Evolutionary conservation across 2,113 vertebrate species (phyloP), one percentile per base, ranked within the genome.

Genomic region (Labrus mixtus): DNA sequence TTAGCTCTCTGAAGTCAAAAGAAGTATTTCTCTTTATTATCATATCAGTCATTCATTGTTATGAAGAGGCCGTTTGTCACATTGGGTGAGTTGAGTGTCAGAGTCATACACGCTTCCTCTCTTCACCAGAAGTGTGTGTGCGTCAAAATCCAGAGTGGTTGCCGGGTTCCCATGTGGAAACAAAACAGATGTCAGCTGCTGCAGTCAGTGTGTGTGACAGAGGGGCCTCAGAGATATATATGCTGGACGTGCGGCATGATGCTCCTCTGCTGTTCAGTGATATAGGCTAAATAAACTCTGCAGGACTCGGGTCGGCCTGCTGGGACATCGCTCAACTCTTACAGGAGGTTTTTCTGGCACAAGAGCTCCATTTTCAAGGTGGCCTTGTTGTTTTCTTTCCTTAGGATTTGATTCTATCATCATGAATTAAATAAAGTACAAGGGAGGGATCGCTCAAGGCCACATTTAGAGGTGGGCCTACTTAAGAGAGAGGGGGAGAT

Each of bases 261-360:
- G 82, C 85, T 76, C 79, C 73, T 90, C 86, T 86, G 88, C 91
- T 91, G 91, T 88, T 84, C 79, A 1, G 37, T 65, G 58, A 85
- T 80, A 59, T 78, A 63, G 80, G 69, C 90, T 83, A 90, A 91
- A 89, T 89, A 90, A 92, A 91, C 84, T 89, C 68, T 69, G 41
- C 2, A 3, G 56, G 81, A 74, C 62, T 17, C 57, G 75, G 64
- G 68, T 20, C 73, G 86, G 77, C 78, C 80, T 45, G 70, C 66
- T 85, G 57, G 81, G 83, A 82, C 81, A 84, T 76, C 62, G 22
- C 57, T 85, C 64, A 79, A 62, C 81, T 89, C 76, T 71, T 53
- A 25, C 51, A 39, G 9, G 39, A 81, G 70, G 78, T 59, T 56
- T 73, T 81, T 85, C 70, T 91, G 87, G 85, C 71, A 78, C n/a